phyloP scores from a whole-genome alignment of 2,113 vertebrate species.

The Hippocampus mohnikei region DNA sequence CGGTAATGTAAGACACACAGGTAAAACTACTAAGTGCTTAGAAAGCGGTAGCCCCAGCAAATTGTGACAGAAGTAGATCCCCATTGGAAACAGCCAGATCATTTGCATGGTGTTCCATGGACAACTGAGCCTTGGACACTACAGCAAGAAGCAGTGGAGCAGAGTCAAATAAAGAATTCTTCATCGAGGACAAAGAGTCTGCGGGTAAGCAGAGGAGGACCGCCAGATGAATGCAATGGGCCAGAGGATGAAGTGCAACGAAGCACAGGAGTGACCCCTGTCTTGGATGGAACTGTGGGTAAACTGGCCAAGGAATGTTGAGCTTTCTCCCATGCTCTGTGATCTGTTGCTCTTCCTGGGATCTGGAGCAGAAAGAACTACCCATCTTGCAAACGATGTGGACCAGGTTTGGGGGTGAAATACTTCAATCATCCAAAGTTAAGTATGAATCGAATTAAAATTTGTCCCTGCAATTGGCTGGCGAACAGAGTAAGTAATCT shows the following conservation, averaged over 20 bases:
- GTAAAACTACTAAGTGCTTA: background rate
- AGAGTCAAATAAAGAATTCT: background rate
- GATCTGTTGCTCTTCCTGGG: background rate
- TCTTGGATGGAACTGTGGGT: background rate
- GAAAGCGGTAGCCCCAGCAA: background rate
- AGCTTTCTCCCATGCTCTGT: background rate
- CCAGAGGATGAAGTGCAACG: background rate
- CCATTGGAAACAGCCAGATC: background rate
- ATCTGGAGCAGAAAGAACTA: background rate
- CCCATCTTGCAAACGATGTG: background rate
- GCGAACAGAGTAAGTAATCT: no score
- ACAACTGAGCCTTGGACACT: background rate
- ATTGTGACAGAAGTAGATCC: background rate
- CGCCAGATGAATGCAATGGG: background rate
- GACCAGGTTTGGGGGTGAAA: no score
- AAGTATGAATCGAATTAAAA: no score
- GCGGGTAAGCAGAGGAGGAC: background rate
- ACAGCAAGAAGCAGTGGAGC: background rate
- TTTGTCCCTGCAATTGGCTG: no score
- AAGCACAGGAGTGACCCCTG: background rate
- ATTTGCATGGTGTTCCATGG: background rate
- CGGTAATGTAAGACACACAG: background rate
- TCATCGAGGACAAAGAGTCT: background rate
- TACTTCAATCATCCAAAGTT: no score
- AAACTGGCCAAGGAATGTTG: background rate